Evolutionary conservation across 2,797 vertebrate genomes (phyloP).

Genomic region (Crenichthys baileyi): DNA sequence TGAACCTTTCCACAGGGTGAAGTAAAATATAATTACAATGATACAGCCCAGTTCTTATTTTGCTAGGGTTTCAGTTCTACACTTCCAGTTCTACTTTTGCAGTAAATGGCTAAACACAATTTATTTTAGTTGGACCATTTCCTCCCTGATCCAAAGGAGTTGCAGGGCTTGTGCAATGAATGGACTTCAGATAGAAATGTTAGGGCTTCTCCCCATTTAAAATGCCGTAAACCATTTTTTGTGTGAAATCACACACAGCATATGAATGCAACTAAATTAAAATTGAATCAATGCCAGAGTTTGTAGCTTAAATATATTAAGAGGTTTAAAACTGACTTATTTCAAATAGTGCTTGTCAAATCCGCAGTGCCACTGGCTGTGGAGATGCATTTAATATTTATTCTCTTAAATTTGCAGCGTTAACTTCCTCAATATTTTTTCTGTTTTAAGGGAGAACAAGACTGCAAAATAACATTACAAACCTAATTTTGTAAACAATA

Average conservation of each 20-base stretch:
- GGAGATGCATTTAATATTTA: conserved; percentile 2
- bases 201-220: background rate
- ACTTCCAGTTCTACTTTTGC: background rate
- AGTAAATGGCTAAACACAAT: background rate
- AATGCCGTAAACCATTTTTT: background rate
- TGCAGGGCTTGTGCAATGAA: background rate
- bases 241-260: background rate
- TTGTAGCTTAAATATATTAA: conserved; percentile 3
- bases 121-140: background rate
- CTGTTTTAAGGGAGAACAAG: background rate
- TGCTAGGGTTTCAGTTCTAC: background rate
- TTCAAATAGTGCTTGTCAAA: conserved; percentile 51
- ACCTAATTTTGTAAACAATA: no score
- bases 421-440: background rate
- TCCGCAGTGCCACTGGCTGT: conserved; percentile 19
- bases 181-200: background rate
- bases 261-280: background rate
- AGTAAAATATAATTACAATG: background rate
- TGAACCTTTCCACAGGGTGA: background rate
- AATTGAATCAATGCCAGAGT: background rate
- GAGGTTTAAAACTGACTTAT: conserved; percentile 36
- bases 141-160: background rate
- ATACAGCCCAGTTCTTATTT: background rate
- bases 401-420: background rate
- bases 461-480: no score